phyloP scores from a whole-genome alignment of 2,797 vertebrate species.

The Poliocrania exsul region DNA sequence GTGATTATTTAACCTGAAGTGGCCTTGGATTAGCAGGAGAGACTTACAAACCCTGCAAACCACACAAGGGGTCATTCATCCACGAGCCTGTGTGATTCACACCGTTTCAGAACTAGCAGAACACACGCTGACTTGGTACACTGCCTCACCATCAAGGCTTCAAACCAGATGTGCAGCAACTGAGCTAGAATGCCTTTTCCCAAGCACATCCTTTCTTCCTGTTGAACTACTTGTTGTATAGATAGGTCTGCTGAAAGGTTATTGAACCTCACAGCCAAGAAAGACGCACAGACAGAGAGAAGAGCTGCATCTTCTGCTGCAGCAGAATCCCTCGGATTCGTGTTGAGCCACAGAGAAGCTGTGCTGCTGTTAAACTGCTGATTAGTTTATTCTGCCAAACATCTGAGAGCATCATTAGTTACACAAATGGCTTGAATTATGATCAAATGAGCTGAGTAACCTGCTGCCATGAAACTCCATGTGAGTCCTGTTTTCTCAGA shows the following conservation, averaged over 20 bases:
- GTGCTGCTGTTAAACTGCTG: slow-evolving; percentile 53
- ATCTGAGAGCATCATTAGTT: slow-evolving; percentile 71
- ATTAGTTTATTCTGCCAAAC: slow-evolving; percentile 71
- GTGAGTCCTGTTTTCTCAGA: slow-evolving; percentile 24
- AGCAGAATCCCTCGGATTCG: slow-evolving; percentile 3
- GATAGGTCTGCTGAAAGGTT: neutral
- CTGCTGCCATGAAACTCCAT: slow-evolving; percentile 42
- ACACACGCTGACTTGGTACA: neutral
- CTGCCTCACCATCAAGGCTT: neutral
- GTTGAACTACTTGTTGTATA: neutral
- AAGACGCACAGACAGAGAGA: neutral
- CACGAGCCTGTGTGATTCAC: neutral
- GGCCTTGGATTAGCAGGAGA: neutral
- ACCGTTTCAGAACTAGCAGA: neutral
- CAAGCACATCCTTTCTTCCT: neutral
- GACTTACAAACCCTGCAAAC: neutral
- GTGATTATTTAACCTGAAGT: slow-evolving; percentile 16
- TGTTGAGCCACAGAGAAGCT: slow-evolving; percentile 19
- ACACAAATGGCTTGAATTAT: slow-evolving; percentile 65
- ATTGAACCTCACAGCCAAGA: neutral
- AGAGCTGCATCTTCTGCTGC: neutral
- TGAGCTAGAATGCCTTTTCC: neutral
- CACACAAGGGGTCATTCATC: neutral
- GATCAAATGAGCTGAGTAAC: slow-evolving; percentile 62
- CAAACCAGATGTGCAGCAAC: slow-evolving; percentile 7